phyloP scores from a whole-genome alignment of 2,113 vertebrate species.

The Gnathonemus longibarbis region DNA sequence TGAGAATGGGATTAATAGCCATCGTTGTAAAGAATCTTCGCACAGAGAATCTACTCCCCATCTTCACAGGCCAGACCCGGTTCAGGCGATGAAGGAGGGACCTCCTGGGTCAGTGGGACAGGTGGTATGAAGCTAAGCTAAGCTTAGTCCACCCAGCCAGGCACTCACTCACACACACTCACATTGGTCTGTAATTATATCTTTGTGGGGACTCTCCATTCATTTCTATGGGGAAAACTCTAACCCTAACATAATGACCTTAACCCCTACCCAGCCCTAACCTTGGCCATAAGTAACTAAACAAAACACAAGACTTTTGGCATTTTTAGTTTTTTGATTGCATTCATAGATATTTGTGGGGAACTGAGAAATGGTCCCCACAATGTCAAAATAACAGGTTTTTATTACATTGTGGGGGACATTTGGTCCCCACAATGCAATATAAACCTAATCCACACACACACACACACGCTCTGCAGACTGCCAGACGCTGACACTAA shows the following conservation, averaged over 20 bases:
- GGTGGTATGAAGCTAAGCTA: not conserved
- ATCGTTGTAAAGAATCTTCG: not conserved
- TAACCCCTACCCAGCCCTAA: no score
- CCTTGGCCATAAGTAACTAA: no score
- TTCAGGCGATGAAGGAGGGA: not conserved
- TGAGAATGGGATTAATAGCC: not conserved
- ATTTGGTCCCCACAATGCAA: no score
- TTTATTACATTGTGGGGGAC: no score
- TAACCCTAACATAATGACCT: no score
- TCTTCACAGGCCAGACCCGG: not conserved
- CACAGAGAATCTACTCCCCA: not conserved
- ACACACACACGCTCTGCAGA: slow-evolving; percentile 32
- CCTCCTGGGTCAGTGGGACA: not conserved
- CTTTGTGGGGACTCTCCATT: no score
- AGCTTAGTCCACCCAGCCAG: slow-evolving; percentile 55
- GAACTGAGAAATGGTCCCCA: no score
- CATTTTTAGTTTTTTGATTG: no score
- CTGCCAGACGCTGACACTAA: slow-evolving; percentile 21
- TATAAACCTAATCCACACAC: slow-evolving; percentile 28
- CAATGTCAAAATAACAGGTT: no score
- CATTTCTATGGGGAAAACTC: no score
- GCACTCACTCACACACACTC: slow-evolving; percentile 45
- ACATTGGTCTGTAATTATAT: slow-evolving; percentile 11
- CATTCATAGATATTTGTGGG: no score
- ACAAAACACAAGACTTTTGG: no score